These are phyloP conservation scores for Hipparchia sbordonii DNA, from an alignment of 2,888 invertebrate genomes.

Conservation along the genomic window DNA sequence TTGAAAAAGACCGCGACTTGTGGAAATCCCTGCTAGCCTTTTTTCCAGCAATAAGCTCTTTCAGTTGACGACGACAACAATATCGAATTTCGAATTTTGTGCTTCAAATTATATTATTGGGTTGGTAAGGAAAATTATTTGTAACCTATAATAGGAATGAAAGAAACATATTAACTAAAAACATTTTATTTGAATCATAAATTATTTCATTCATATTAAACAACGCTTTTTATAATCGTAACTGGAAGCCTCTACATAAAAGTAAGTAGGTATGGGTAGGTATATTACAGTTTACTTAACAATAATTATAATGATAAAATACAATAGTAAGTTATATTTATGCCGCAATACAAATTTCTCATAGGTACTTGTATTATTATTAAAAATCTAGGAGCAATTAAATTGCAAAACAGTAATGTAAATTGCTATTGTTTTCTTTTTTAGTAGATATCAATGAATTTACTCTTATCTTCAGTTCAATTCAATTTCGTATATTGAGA, in stretches of 20 bases:
- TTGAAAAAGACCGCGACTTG: no score
- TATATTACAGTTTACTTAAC: conserved; percentile 35
- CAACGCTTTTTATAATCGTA: conserved; percentile 73
- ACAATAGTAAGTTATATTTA: conserved; percentile 43
- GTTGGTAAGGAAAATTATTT: background rate
- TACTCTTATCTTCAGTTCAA: background rate
- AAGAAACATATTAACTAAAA: conserved; percentile 57
- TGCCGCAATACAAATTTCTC: conserved; percentile 10
- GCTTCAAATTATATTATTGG: no score
- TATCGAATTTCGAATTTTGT: no score
- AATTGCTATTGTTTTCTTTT: background rate
- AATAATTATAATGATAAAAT: conserved; percentile 48
- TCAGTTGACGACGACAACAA: no score
- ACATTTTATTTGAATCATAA: conserved; percentile 76
- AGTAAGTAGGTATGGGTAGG: conserved; percentile 51
- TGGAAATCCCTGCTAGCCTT: no score
- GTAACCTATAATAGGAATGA: background rate
- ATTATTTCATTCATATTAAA: conserved; percentile 67
- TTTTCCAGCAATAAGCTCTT: no score
- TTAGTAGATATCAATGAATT: background rate
- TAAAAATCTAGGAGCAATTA: conserved; percentile 5
- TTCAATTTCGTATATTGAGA: no score
- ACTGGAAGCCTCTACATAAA: conserved; percentile 80
- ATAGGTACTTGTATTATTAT: background rate
- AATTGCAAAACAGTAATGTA: no score